Percentiles rank a stretch among this genome's conserved stretches.
Evolutionary conservation across 2,888 invertebrate species (phyloP).

Genomic region (Gari tellinella): DNA sequence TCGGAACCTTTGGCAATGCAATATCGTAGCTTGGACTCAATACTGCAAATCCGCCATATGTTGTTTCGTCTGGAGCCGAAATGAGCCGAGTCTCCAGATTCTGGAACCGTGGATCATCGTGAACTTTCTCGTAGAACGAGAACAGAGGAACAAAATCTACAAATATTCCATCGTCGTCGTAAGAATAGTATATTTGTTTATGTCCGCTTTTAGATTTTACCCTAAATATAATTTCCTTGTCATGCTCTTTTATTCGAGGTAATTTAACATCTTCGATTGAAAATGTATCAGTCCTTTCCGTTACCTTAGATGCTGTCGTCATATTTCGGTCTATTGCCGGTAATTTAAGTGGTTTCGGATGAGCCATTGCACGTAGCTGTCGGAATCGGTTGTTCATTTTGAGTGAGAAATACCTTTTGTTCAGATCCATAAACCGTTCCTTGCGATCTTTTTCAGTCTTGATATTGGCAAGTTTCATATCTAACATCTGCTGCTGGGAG

Average conservation of each 20-base stretch:
- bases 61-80: too few species aligned
- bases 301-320: neutral
- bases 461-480: conserved; percentile 72
- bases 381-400: conserved; percentile 50
- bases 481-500: conserved; percentile 79
- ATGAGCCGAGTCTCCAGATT: conserved; percentile 49
- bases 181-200: conserved; percentile 62
- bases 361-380: conserved; percentile 16
- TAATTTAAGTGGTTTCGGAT: neutral
- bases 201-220: conserved; percentile 62
- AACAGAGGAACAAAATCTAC: conserved; percentile 60
- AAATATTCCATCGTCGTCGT: conserved; percentile 63
- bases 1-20: too few species aligned
- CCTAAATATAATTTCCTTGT: conserved; percentile 59
- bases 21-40: too few species aligned
- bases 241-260: conserved; percentile 37
- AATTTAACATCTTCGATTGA: conserved; percentile 46
- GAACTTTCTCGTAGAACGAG: conserved; percentile 54
- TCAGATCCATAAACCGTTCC: conserved; percentile 68
- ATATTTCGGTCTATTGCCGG: neutral
- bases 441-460: conserved; percentile 69
- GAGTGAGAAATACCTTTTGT: conserved; percentile 61
- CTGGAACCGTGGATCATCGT: conserved; percentile 71
- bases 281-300: neutral
- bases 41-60: too few species aligned